phyloP scores from a whole-genome alignment of 2,113 vertebrate species.

The Microtus oregoni region DNA sequence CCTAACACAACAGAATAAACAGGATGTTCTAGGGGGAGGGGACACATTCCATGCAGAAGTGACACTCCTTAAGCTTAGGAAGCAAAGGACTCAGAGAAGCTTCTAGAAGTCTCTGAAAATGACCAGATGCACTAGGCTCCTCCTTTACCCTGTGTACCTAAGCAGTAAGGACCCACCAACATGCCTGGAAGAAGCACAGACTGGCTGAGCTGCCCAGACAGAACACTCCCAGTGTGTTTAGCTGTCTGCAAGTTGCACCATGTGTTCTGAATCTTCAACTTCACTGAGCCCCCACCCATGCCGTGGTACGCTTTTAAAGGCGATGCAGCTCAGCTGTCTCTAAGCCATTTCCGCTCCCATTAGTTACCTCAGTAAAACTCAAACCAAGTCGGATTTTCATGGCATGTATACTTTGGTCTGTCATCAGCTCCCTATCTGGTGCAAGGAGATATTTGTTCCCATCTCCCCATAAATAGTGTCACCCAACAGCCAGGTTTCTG shows the following conservation, averaged over 20 bases:
- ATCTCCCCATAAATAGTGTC: no score
- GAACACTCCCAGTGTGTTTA: not conserved
- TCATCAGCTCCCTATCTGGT: not conserved
- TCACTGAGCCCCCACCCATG: not conserved
- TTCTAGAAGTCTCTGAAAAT: not conserved
- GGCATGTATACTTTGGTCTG: not conserved
- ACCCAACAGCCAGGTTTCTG: not conserved
- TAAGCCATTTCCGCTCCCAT: not conserved
- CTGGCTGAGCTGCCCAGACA: not conserved
- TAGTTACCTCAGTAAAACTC: not conserved
- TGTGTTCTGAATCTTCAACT: not conserved
- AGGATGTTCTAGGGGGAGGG: not conserved
- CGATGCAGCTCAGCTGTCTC: not conserved
- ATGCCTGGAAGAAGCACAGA: not conserved
- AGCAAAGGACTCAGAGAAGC: not conserved
- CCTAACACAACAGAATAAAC: accelerated
- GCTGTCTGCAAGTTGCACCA: no score
- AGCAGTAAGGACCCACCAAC: not conserved
- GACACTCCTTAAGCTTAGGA: not conserved
- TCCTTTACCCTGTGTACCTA: not conserved
- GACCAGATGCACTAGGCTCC: not conserved
- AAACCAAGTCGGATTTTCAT: not conserved
- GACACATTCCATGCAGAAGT: not conserved
- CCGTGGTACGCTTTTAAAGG: not conserved
- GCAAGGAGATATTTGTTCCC: not conserved